These are phyloP conservation scores for Drosophila kuntzei DNA, from an alignment of 2,888 invertebrate species.

Conservation along the genomic window DNA sequence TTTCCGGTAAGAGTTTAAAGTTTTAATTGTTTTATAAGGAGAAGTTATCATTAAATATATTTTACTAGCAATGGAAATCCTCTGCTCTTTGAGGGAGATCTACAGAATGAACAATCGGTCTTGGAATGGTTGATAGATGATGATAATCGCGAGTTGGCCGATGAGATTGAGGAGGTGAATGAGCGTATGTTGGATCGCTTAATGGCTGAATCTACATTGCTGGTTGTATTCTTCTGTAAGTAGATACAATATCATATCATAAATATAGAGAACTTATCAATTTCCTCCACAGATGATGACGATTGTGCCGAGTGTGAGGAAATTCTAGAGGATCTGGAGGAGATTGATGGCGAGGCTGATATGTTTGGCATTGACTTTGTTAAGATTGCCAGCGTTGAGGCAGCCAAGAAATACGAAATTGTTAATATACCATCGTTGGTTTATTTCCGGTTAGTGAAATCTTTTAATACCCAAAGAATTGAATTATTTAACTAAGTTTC, in stretches of 20 bases:
- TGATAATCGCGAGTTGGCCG: constrained; percentile 95
- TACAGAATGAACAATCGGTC: constrained; percentile 96
- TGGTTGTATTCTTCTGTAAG: constrained; percentile 97
- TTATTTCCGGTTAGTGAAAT: constrained; percentile 89
- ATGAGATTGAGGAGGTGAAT: constrained; percentile 97
- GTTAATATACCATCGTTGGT: constrained; percentile 94
- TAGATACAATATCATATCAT: constrained; percentile 37
- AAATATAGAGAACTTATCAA: accelerated
- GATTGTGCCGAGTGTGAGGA: constrained; percentile 96
- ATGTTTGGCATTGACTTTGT: constrained; percentile 97
- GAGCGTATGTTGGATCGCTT: constrained; percentile 94
- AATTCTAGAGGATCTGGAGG: constrained; percentile 95
- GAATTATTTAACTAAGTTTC: neutral
- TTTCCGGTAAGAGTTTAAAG: constrained; percentile 88
- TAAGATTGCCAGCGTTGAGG: constrained; percentile 93
- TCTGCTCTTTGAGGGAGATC: constrained; percentile 94
- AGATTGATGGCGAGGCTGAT: constrained; percentile 98
- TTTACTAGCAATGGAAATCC: constrained; percentile 92
- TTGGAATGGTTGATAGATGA: constrained; percentile 97
- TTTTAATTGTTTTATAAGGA: too few relatives aligned
- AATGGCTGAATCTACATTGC: constrained; percentile 93
- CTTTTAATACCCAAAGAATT: neutral
- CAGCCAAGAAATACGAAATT: constrained; percentile 93
- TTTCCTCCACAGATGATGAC: constrained; percentile 89
- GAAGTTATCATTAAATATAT: constrained; percentile 41